phyloP scores from a whole-genome alignment of 2,888 invertebrate species.

The Empis livida region DNA sequence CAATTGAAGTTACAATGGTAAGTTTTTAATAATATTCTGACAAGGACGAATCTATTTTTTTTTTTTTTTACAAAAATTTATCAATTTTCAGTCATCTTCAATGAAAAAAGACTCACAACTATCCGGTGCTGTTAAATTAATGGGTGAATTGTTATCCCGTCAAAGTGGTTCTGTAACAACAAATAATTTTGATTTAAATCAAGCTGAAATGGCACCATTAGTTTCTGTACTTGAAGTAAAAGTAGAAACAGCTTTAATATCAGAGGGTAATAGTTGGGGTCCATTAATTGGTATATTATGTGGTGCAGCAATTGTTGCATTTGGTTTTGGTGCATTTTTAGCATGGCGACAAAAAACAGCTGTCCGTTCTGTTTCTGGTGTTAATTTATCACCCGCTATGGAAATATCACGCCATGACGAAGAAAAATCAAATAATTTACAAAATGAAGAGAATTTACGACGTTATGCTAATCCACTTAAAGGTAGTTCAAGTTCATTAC shows the following conservation, averaged over 20 bases:
- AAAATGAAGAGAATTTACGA: conserved; percentile 80
- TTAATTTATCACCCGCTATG: conserved; percentile 40
- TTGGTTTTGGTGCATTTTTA: conserved; percentile 38
- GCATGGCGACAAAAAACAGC: conserved; percentile 44
- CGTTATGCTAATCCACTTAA: conserved; percentile 71
- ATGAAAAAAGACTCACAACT: conserved; percentile 37
- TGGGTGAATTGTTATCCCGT: conserved; percentile 51
- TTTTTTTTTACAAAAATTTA: no score
- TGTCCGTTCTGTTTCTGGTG: conserved; percentile 39
- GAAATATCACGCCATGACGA: conserved; percentile 61
- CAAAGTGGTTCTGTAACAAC: conserved; percentile 26
- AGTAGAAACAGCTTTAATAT: conserved; percentile 52
- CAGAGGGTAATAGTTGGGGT: conserved; percentile 30
- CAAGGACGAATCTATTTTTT: neutral
- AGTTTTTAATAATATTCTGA: conserved; percentile 27
- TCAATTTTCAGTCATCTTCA: conserved; percentile 42
- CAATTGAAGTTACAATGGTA: conserved; percentile 76
- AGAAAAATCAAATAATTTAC: conserved; percentile 81
- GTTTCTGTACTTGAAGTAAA: conserved; percentile 65
- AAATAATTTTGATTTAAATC: conserved; percentile 33
- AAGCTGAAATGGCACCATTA: conserved; percentile 46
- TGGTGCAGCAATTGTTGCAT: conserved; percentile 33
- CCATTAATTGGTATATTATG: conserved; percentile 36
- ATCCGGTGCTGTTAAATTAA: conserved; percentile 42
- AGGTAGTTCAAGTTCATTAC: conserved; percentile 41